Evolutionary conservation across 2,888 invertebrate genomes (phyloP).

Genomic region (Epicampocera succincta): DNA sequence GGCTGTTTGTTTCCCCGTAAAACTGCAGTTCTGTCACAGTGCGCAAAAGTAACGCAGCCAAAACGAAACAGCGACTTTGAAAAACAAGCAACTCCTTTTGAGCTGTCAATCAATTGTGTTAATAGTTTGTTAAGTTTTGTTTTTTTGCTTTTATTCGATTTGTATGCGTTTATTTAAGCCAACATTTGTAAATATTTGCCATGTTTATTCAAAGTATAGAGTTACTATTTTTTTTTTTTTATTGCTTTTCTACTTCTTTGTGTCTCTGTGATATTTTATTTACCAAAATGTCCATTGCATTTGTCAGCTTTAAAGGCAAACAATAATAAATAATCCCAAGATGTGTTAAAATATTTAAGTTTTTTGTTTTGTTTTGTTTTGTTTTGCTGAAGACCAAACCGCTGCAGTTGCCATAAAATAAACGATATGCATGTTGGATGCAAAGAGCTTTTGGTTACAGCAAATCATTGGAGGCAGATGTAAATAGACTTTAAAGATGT

Average conservation of each 20-base stretch:
- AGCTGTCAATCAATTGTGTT: constrained; percentile 68
- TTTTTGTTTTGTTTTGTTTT: constrained; percentile 1
- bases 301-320: constrained; percentile 60
- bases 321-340: constrained; percentile 64
- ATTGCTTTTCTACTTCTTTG: not conserved
- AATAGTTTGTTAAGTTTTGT: constrained; percentile 49
- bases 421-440: not conserved
- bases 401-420: not conserved
- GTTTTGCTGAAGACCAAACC: not conserved
- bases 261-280: constrained; percentile 35
- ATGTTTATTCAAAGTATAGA: constrained; percentile 54
- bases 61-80: constrained; percentile 29
- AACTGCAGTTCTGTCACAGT: constrained; percentile 24
- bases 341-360: constrained; percentile 58
- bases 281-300: constrained; percentile 59
- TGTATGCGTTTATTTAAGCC: constrained; percentile 43
- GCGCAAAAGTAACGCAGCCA: constrained; percentile 34
- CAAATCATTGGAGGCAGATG: no score
- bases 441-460: not conserved
- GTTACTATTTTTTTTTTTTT: constrained; percentile 18
- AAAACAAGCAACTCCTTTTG: constrained; percentile 59
- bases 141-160: constrained; percentile 1
- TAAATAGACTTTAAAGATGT: no score
- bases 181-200: constrained; percentile 61
- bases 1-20: constrained; percentile 19